A percentile compares a stretch with the other conserved stretches of the same genome.
Conservation (phyloP, 2,888 invertebrate genomes). For the Hirudinaria manillensis region DNA sequence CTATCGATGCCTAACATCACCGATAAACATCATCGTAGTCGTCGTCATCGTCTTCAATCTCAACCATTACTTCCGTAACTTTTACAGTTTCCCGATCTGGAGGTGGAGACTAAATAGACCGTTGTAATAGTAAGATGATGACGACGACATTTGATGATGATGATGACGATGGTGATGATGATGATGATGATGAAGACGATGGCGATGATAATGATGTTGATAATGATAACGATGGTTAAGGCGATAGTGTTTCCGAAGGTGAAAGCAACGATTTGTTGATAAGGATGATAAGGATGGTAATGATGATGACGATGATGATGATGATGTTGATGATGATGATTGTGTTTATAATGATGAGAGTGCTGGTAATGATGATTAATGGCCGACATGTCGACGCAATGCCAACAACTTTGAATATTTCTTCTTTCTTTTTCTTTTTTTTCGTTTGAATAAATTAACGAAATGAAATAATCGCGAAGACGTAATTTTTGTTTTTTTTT, state of each 20-base stretch:
- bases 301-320: not conserved
- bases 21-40: no score
- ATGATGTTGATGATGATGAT: not conserved
- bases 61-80: no score
- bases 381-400: not conserved
- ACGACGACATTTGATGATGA: not conserved
- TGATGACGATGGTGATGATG: slow-evolving; percentile 9
- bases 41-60: no score
- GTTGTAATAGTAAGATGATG: not conserved
- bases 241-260: not conserved
- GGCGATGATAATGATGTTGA: not conserved
- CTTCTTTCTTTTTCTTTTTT: no score
- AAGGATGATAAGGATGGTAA: not conserved
- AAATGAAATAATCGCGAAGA: no score
- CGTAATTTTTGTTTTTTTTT: no score
- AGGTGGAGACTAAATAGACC: not conserved
- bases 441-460: no score
- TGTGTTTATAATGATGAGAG: not conserved
- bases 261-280: not conserved
- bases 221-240: not conserved
- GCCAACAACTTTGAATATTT: not conserved
- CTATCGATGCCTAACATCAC: no score
- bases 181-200: slow-evolving; percentile 1
- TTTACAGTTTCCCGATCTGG: not conserved
- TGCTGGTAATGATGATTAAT: not conserved